Conservation (phyloP, 2,113 vertebrate species). For the Ptilonorhynchus violaceus region DNA sequence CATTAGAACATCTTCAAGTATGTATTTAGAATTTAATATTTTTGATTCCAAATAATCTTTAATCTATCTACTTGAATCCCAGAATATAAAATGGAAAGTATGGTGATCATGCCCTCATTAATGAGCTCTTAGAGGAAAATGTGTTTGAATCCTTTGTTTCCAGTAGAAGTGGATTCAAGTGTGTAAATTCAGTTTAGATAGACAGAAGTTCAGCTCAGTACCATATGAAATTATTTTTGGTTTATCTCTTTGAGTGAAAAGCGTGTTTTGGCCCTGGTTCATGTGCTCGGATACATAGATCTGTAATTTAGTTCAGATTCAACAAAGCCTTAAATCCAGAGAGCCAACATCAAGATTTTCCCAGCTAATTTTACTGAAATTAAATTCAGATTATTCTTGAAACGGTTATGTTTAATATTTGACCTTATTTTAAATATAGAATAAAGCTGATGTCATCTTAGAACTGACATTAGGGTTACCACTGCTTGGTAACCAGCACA, state of each 20-base stretch:
- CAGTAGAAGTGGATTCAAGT: not conserved
- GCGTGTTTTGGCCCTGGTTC: not conserved
- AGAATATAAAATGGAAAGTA: not conserved
- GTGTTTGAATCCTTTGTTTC: not conserved
- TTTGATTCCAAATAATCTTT: not conserved
- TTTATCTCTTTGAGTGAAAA: not conserved
- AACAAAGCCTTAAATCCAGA: not conserved
- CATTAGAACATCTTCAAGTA: not conserved
- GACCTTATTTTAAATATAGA: not conserved
- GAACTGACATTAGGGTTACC: not conserved
- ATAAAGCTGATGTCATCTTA: not conserved
- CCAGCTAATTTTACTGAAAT: not conserved
- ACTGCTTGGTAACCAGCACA: not conserved
- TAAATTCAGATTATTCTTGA: not conserved
- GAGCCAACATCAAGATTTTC: not conserved
- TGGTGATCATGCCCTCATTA: not conserved
- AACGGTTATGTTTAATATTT: not conserved
- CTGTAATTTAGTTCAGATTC: not conserved
- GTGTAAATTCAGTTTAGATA: not conserved
- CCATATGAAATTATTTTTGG: not conserved
- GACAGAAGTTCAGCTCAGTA: not conserved
- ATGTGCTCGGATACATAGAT: fast-evolving
- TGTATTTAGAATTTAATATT: not conserved
- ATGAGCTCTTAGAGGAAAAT: not conserved
- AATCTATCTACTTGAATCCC: not conserved